Base-by-base conservation (phyloP, 2,113 vertebrate species). In the Saccopteryx bilineata region DNA sequence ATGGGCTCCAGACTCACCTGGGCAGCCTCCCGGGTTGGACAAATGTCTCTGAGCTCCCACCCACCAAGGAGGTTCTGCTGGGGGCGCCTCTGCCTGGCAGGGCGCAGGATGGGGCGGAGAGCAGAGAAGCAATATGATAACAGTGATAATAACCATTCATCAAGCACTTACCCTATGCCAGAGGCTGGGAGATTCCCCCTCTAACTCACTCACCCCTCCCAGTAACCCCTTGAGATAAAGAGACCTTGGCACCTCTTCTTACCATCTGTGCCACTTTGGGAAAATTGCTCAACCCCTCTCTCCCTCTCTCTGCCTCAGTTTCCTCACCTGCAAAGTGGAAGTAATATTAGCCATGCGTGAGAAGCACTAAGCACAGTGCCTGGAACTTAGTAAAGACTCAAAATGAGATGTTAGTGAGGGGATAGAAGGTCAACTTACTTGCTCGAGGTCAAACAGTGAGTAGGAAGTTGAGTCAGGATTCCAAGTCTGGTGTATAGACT, bases 231-330 rank as follows among this genome's bases (percentile, higher is more conserved):
- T 2, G 61, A 68, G 54, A 58, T 54, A 7, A 68, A 10, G 11
- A 46, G 66, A 61, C 23, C 18, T 14, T 6, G 0, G 63, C n/a
- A 56, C 72, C 69, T 48, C 80, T 60, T 23, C 18, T 31, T 2
- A 26, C 19, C 52, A 5, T 58, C 48, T 46, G n/a, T 0, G 52
- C 26, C 7, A 68, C 9, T 85, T 19, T 50, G 46, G 39, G 63
- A 28, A 33, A 17, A 13, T 24, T 5, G 13, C 72, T 65, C 72
- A 2, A 7, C 24, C 39, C 15, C 24, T 11, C 28, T 56, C 31
- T 56, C 31, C 23, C 65, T 52, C 48, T 72, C 33, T 21, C 9
- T 82, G 91, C 66, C 81, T 96, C 88, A 21, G 81, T 93, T 89
- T 90, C 15, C 46, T 54, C 50, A 14, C 82, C 81, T 85, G 66